A percentile compares a stretch with the other conserved stretches of the same genome.
Evolutionary conservation across 2,113 vertebrate species (phyloP).

Genomic region (Xyliphius kryptos): DNA sequence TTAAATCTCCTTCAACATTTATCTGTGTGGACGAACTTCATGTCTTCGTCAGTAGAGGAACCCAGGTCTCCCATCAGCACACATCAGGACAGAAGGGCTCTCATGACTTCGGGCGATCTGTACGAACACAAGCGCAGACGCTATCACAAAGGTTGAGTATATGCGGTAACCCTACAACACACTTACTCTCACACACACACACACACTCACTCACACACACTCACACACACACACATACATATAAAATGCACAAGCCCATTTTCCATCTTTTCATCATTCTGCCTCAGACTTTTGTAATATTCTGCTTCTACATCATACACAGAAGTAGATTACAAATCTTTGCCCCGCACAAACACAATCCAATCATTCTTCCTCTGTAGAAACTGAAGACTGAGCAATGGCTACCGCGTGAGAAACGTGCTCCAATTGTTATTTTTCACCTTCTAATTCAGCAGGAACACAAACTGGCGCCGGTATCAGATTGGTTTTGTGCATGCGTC

Average conservation of each 20-base stretch:
- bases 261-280: conserved; percentile 42
- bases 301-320: conserved; percentile 54
- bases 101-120: conserved; percentile 65
- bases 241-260: conserved; percentile 52
- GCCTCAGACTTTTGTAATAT: conserved; percentile 61
- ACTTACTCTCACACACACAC: conserved; percentile 49
- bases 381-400: conserved; percentile 57
- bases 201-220: too few species aligned
- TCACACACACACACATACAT: too few species aligned
- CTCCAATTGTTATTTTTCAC: conserved; percentile 70
- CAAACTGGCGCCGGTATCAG: conserved; percentile 65
- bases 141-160: conserved; percentile 63
- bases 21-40: conserved; percentile 68
- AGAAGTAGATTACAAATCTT: conserved; percentile 68
- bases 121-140: conserved; percentile 31
- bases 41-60: conserved; percentile 62
- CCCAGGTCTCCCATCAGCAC: conserved; percentile 49
- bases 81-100: conserved; percentile 59
- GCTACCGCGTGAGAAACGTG: conserved; percentile 60
- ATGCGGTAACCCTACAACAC: too few species aligned
- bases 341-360: conserved; percentile 60
- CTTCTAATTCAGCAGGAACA: conserved; percentile 70
- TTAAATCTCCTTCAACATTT: conserved; percentile 63
- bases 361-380: conserved; percentile 62
- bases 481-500: conserved; percentile 65